A percentile compares a stretch with the other conserved stretches of the same genome.
These are phyloP conservation scores for Drosophila macrospina DNA, from an alignment of 2,888 invertebrate species.

Conservation along the genomic window DNA sequence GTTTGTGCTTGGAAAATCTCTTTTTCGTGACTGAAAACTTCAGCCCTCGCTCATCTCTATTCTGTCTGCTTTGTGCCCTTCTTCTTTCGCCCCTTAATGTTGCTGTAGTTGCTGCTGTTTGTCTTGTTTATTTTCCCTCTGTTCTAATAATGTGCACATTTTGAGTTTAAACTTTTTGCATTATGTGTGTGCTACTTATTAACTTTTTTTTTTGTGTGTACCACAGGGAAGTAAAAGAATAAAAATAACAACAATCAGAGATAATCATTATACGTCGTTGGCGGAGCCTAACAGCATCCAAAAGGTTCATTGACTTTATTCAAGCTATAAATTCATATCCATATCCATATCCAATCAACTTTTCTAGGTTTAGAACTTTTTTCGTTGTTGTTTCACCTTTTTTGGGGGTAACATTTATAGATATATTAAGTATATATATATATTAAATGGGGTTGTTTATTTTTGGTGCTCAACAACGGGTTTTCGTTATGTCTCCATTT, in stretches of 20 bases:
- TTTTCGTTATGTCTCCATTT: slow-evolving; percentile 48
- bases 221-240: slow-evolving; percentile 12
- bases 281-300: slow-evolving; percentile 28
- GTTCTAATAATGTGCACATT: slow-evolving; percentile 37
- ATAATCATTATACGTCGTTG: slow-evolving; percentile 45
- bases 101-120: background rate
- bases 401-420: slow-evolving; percentile 46
- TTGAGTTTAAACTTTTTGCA: slow-evolving; percentile 40
- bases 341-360: slow-evolving; percentile 28
- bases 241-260: slow-evolving; percentile 15
- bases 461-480: slow-evolving; percentile 20
- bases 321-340: slow-evolving; percentile 26
- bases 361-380: slow-evolving; percentile 19
- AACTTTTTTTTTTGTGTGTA: slow-evolving; percentile 27
- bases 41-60: slow-evolving; percentile 41
- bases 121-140: slow-evolving; percentile 8
- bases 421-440: slow-evolving; percentile 6
- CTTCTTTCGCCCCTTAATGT: slow-evolving; percentile 1
- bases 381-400: slow-evolving; percentile 39
- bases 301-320: slow-evolving; percentile 55
- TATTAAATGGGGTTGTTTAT: slow-evolving; percentile 53
- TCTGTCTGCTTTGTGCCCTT: slow-evolving; percentile 9
- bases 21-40: slow-evolving; percentile 3
- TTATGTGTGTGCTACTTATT: slow-evolving; percentile 53
- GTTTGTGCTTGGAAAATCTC: background rate